phyloP scores from a whole-genome alignment of 1,140 invertebrate species.

The Halyomorpha halys region DNA sequence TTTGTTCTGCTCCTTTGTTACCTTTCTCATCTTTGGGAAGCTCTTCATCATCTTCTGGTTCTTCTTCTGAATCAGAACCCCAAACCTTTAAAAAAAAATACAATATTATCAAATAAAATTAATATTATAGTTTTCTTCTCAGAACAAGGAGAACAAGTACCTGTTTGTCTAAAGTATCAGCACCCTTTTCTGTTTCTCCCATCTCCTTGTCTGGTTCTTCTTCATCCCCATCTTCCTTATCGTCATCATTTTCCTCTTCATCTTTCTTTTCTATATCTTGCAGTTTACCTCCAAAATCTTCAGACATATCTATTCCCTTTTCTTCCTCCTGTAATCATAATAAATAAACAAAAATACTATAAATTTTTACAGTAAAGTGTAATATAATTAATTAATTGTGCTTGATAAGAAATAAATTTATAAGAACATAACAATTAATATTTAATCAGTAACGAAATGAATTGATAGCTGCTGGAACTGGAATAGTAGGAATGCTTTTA shows the following conservation, averaged over 20 bases:
- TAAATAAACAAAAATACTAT: not conserved
- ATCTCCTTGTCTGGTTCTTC: slow-evolving; percentile 85
- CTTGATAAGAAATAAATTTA: no score
- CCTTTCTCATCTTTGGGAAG: slow-evolving; percentile 50
- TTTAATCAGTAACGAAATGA: no score
- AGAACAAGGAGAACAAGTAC: slow-evolving; percentile 29
- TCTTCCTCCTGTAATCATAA: slow-evolving; percentile 58
- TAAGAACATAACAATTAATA: no score
- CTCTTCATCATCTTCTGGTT: slow-evolving; percentile 47
- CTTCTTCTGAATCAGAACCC: slow-evolving; percentile 70
- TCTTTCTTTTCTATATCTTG: slow-evolving; percentile 68
- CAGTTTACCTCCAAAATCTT: slow-evolving; percentile 77
- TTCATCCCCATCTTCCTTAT: slow-evolving; percentile 51
- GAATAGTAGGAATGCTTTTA: no score
- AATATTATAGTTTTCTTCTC: slow-evolving; percentile 8
- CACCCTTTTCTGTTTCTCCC: slow-evolving; percentile 79
- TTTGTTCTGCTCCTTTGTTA: slow-evolving; percentile 36
- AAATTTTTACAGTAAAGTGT: not conserved
- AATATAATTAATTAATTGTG: no score
- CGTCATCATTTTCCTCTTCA: slow-evolving; percentile 48
- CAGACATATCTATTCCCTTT: slow-evolving; percentile 87
- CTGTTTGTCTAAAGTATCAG: slow-evolving; percentile 58
- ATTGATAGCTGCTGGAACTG: no score
- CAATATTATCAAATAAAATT: not conserved
- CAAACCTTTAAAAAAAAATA: slow-evolving; percentile 55